Conservation (phyloP, 2,888 invertebrate genomes). For the Tubulanus polymorphus region DNA sequence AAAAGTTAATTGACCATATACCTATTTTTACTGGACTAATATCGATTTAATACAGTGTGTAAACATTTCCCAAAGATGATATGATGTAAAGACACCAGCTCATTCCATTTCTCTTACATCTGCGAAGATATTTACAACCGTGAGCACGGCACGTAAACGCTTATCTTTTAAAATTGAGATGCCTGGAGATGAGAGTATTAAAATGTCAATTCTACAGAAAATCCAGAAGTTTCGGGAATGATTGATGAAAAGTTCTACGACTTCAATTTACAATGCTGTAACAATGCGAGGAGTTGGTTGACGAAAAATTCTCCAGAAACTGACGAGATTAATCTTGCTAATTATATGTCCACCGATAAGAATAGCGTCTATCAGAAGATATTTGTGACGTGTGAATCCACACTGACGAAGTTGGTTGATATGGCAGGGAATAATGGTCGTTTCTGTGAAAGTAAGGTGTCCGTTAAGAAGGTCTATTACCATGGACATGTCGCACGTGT, state of each 20-base stretch:
- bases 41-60: too few relatives aligned
- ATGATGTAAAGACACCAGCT: too few relatives aligned
- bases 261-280: not conserved
- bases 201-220: not conserved
- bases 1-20: too few relatives aligned
- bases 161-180: not conserved
- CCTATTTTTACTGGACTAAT: too few relatives aligned
- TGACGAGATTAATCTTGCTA: not conserved
- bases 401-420: not conserved
- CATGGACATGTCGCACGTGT: not conserved
- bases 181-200: not conserved
- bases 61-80: too few relatives aligned
- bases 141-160: too few relatives aligned
- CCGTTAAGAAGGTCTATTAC: not conserved
- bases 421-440: not conserved
- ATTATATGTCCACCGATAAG: not conserved
- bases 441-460: not conserved
- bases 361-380: not conserved
- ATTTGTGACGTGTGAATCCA: not conserved
- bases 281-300: not conserved
- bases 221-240: not conserved
- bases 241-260: not conserved
- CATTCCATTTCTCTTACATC: too few relatives aligned
- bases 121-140: too few relatives aligned
- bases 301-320: not conserved